phyloP scores from a whole-genome alignment of 2,888 invertebrate species.

The Doris montereyensis region DNA sequence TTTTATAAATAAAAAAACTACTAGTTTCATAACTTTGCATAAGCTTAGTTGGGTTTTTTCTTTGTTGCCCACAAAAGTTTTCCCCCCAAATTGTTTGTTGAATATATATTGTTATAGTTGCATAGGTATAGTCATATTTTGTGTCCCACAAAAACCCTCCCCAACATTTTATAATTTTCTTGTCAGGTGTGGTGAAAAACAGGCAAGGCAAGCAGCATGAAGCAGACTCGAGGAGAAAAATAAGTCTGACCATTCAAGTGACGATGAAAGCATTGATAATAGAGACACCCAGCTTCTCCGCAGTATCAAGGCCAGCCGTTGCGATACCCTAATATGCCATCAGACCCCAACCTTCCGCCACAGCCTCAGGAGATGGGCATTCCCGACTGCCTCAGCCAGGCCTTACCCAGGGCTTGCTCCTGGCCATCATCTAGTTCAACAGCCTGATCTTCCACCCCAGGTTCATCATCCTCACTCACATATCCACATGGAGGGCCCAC shows the following conservation, averaged over 20 bases:
- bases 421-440: conserved; percentile 31
- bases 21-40: too few relatives aligned
- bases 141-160: too few relatives aligned
- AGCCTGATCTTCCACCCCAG: conserved; percentile 31
- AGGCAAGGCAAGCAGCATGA: conserved; percentile 21
- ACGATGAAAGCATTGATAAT: conserved; percentile 8
- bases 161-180: too few relatives aligned
- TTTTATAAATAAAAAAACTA: too few relatives aligned
- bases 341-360: conserved; percentile 37
- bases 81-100: too few relatives aligned
- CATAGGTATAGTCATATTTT: too few relatives aligned
- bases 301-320: conserved; percentile 41
- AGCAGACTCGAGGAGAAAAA: conserved; percentile 17
- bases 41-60: too few relatives aligned
- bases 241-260: background rate
- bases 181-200: conserved; percentile 33
- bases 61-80: too few relatives aligned
- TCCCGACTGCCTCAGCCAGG: conserved; percentile 2
- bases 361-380: conserved; percentile 25
- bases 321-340: conserved; percentile 35
- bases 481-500: conserved; percentile 30
- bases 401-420: background rate
- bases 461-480: conserved; percentile 33
- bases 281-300: conserved; percentile 31
- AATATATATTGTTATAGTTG: too few relatives aligned